Conservation (phyloP, 2,797 vertebrate species). For the Galaxias olidus region DNA sequence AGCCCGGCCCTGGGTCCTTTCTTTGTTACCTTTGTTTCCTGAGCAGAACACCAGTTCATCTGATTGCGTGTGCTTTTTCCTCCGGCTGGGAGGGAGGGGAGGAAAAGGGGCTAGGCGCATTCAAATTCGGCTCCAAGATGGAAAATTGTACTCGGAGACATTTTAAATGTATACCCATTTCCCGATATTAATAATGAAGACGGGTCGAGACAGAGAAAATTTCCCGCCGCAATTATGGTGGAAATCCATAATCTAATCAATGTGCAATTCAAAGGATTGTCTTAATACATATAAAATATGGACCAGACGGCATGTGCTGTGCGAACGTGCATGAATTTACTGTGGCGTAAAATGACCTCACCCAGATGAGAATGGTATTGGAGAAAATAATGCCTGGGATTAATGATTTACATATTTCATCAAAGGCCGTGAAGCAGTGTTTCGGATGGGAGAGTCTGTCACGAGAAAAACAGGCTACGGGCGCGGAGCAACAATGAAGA, state of each 20-base stretch:
- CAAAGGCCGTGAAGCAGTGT: constrained; percentile 49
- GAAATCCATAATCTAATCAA: constrained; percentile 83
- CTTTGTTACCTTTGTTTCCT: constrained; percentile 34
- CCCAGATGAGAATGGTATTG: constrained; percentile 72
- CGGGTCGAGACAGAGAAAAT: constrained; percentile 70
- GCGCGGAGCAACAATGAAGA: constrained; percentile 52
- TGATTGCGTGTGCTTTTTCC: constrained; percentile 9
- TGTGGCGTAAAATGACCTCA: constrained; percentile 69
- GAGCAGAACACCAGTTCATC: constrained; percentile 37
- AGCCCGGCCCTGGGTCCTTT: constrained; percentile 43
- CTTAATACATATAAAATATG: constrained; percentile 79
- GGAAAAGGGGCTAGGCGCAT: constrained; percentile 45
- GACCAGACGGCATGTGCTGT: constrained; percentile 54
- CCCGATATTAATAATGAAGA: constrained; percentile 81
- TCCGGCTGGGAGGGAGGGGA: constrained; percentile 25
- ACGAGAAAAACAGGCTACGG: constrained; percentile 1
- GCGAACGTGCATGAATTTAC: constrained; percentile 65
- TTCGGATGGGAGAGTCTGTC: constrained; percentile 34
- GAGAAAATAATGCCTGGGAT: constrained; percentile 67
- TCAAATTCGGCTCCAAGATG: constrained; percentile 51
- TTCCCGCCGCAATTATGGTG: constrained; percentile 78
- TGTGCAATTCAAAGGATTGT: constrained; percentile 81
- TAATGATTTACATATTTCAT: constrained; percentile 80
- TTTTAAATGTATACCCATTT: constrained; percentile 72
- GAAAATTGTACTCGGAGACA: constrained; percentile 61